Base-by-base conservation (phyloP, 2,888 invertebrate genomes). In the Teinopalpus imperialis region DNA sequence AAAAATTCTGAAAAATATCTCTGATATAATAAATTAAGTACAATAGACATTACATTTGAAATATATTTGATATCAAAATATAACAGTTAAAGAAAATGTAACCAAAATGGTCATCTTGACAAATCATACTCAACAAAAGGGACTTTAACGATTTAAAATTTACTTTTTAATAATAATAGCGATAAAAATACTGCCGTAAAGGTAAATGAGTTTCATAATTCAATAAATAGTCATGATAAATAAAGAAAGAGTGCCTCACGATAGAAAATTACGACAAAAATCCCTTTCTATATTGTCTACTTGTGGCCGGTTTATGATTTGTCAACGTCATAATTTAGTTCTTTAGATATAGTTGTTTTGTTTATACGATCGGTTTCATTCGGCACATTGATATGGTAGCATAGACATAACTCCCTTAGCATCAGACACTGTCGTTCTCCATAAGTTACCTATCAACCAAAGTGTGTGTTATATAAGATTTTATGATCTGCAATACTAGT, bases 391-490 rank as follows among this genome's bases (percentile, higher is more conserved):
- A 62, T 71, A 59, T 71, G 71, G 42, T 62, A 55, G 66, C 61
- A 58, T 57, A 56, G 58, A 50, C 53, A 54, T 37, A 45, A 48
- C 26, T 20, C 56, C 42, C 56, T 62, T 64, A 56, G 51, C 46
- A 48, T 48, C 26, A 8, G 10, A 43, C 43, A 34, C 57, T 52
- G 54, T 52, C 42, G 51, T 48, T 47, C 58, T 61, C 74, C 64
- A 51, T 69, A 68, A 85, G 87, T 87, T 87, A 87, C 87, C 87
- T 75, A 68, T 69, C 72, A 59, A 77, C 87, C 87, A 87, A 87
- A 87, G 87, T 74, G 53, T 63, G 69, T 61, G 69, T 69, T 57
- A 61, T 56, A 52, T 48, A 47, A 42, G 54, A 49, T 48, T 43
- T 44, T 49, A 39, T 53, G 42, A 13, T 14, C 39, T 43, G 30